Percentiles rank a stretch among this genome's conserved stretches.
Evolutionary conservation across 2,113 vertebrate species (phyloP).

Genomic region (Neofelis nebulosa): DNA sequence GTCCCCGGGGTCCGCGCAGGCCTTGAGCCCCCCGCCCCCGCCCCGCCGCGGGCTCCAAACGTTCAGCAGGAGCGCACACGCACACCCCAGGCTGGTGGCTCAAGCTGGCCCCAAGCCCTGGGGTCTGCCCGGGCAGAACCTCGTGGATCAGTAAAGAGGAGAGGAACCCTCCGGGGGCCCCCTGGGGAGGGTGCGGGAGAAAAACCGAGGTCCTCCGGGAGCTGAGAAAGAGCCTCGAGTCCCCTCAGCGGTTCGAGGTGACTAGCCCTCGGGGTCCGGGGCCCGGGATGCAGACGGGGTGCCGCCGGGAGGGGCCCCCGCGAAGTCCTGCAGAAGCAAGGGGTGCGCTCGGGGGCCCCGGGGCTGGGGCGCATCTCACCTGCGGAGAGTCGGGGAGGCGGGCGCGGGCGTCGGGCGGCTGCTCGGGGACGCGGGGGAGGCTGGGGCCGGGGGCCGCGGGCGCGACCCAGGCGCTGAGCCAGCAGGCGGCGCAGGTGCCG

Average conservation of each 20-base stretch:
- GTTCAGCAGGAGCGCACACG: neutral
- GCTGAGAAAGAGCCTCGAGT: neutral
- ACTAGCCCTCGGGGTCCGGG: neutral
- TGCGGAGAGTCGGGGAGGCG: neutral
- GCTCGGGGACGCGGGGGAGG: neutral
- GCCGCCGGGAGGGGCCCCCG: neutral
- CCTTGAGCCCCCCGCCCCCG: neutral
- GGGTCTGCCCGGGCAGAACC: neutral
- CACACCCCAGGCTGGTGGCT: neutral
- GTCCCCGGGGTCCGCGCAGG: neutral
- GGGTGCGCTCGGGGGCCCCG: no score
- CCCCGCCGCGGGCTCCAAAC: neutral
- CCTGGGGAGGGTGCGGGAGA: neutral
- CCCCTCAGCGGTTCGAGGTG: neutral
- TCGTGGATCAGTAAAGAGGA: neutral
- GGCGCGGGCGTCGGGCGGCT: neutral
- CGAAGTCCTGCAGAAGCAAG: neutral
- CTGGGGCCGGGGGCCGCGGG: fast-evolving
- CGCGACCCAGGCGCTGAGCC: neutral
- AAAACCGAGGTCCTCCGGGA: neutral
- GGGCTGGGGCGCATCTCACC: conserved; percentile 53
- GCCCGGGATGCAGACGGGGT: neutral
- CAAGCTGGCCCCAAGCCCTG: neutral
- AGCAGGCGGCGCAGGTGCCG: neutral
- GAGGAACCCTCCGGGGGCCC: neutral